Evolutionary conservation across 2,797 vertebrate genomes (phyloP).

Genomic region (Mycteria americana): DNA sequence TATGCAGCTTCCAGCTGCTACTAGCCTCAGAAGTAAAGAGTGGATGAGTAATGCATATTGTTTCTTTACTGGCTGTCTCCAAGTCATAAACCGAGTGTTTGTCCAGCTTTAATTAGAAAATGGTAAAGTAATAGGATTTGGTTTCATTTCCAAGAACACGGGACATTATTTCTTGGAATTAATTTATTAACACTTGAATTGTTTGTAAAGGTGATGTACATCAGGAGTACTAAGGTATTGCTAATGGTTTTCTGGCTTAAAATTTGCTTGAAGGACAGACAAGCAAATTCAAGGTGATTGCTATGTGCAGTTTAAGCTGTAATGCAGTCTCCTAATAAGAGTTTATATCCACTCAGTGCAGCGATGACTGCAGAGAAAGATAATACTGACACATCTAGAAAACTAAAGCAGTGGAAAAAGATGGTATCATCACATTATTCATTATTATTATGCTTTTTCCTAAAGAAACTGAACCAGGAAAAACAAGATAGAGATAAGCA

Average conservation of each 20-base stretch:
- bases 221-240: neutral
- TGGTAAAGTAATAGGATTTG: neutral
- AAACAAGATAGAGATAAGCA: neutral
- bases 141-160: neutral
- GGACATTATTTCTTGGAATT: neutral
- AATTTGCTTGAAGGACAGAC: neutral
- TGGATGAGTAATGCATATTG: neutral
- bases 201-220: neutral
- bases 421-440: neutral
- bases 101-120: neutral
- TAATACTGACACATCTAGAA: neutral
- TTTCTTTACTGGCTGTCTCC: neutral
- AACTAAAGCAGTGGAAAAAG: slow-evolving; percentile 20
- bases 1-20: neutral
- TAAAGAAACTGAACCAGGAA: neutral
- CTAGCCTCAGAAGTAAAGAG: neutral
- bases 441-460: slow-evolving; percentile 3
- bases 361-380: neutral
- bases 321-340: neutral
- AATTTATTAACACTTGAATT: neutral
- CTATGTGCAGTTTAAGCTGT: neutral
- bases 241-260: neutral
- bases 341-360: neutral
- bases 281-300: neutral
- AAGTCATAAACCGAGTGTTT: neutral